Percentiles rank a stretch among this genome's conserved stretches.
Evolutionary conservation across 2,888 invertebrate genomes (phyloP).

Genomic region (Ametastegia equiseti): DNA sequence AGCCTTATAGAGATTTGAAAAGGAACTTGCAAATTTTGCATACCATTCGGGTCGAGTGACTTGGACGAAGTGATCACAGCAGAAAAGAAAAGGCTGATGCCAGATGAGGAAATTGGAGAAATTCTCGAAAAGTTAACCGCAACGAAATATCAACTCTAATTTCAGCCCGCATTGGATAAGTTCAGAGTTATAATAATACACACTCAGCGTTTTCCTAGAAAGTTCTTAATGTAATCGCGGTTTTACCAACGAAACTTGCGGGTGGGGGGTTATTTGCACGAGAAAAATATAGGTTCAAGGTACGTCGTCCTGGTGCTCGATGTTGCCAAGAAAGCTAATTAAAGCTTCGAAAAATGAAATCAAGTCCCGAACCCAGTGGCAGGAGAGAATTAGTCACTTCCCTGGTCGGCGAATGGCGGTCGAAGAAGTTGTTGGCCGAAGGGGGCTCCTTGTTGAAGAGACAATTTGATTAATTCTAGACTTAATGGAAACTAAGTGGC

Average conservation of each 20-base stretch:
- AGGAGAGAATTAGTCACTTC: slow-evolving; percentile 14
- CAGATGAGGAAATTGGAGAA: neutral
- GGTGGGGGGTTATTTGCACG: neutral
- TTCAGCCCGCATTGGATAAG: slow-evolving; percentile 1
- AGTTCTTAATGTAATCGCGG: slow-evolving; percentile 16
- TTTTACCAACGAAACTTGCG: neutral
- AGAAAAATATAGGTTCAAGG: slow-evolving; percentile 4
- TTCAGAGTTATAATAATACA: slow-evolving; percentile 20
- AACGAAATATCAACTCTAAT: neutral
- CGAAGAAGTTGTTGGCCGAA: slow-evolving; percentile 8
- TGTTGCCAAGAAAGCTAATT: slow-evolving; percentile 16
- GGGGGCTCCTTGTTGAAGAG: slow-evolving; percentile 35
- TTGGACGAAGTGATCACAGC: neutral
- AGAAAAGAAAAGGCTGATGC: neutral
- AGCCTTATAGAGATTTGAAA: neutral
- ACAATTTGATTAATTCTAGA: slow-evolving; percentile 49
- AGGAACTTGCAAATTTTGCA: neutral
- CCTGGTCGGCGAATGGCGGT: slow-evolving; percentile 14
- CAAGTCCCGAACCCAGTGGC: neutral
- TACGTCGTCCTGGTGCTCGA: neutral
- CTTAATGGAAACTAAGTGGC: slow-evolving; percentile 49
- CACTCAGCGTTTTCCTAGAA: slow-evolving; percentile 24
- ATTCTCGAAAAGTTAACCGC: neutral
- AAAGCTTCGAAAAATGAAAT: slow-evolving; percentile 38
- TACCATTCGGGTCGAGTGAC: neutral